phyloP scores from a whole-genome alignment of 2,888 invertebrate species.

The Andricus quercusramuli region DNA sequence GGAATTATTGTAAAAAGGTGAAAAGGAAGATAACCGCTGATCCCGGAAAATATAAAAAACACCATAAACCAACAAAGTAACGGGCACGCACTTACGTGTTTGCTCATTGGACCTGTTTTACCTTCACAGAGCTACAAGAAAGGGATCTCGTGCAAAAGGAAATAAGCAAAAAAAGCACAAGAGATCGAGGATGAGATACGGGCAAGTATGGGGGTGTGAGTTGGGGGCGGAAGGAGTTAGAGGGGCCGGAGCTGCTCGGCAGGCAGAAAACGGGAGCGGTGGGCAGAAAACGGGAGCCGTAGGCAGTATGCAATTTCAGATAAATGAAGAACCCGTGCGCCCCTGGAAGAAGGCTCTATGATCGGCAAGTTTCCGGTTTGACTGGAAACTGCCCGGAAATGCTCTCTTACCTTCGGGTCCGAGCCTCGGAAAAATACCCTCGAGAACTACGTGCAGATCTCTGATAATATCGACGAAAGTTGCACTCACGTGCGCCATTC shows the following conservation, averaged over 20 bases:
- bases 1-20: slow-evolving; percentile 37
- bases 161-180: neutral
- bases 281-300: slow-evolving; percentile 58
- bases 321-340: slow-evolving; percentile 64
- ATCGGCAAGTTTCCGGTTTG: slow-evolving; percentile 52
- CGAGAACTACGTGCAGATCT: slow-evolving; percentile 12
- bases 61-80: neutral
- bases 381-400: slow-evolving; percentile 11
- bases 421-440: neutral
- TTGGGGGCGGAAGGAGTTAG: slow-evolving; percentile 43
- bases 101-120: slow-evolving; percentile 21
- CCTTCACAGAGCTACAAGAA: neutral
- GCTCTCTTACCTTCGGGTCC: neutral
- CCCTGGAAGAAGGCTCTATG: slow-evolving; percentile 48
- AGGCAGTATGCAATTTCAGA: slow-evolving; percentile 69
- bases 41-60: slow-evolving; percentile 7
- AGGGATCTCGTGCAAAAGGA: neutral
- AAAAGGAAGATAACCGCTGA: slow-evolving; percentile 46
- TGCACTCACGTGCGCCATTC: slow-evolving; percentile 20
- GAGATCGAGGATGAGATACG: neutral
- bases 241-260: slow-evolving; percentile 53
- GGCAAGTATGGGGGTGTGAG: slow-evolving; percentile 22
- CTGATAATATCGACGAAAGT: slow-evolving; percentile 29
- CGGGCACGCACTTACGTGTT: slow-evolving; percentile 35
- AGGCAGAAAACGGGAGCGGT: slow-evolving; percentile 58